Evolutionary conservation across 2,113 vertebrate species (phyloP).

Genomic region (Aphyosemion australe): DNA sequence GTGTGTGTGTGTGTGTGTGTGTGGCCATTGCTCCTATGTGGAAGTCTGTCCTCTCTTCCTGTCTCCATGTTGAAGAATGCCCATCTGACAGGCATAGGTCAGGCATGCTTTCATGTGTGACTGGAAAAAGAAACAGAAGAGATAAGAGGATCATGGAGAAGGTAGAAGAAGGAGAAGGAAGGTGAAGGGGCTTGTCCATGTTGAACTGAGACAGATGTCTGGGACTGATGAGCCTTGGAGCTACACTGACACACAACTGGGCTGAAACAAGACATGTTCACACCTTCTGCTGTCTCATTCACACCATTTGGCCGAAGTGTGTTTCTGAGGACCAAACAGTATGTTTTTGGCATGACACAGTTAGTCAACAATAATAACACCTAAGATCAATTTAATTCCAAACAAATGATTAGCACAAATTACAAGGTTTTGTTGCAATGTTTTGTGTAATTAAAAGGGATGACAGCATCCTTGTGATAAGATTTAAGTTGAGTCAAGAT

Average conservation of each 20-base stretch:
- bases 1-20: slow-evolving; percentile 30
- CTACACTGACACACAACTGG: slow-evolving; percentile 55
- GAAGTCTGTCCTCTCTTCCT: slow-evolving; percentile 23
- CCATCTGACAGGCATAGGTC: slow-evolving; percentile 70
- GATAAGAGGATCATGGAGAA: slow-evolving; percentile 38
- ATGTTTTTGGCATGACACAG: no score
- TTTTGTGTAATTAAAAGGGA: no score
- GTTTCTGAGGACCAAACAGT: slow-evolving; percentile 14
- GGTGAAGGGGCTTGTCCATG: slow-evolving; percentile 50
- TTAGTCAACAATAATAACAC: no score
- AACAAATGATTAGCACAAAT: no score
- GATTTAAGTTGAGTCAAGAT: no score
- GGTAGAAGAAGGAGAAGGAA: slow-evolving; percentile 14
- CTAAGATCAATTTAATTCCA: no score
- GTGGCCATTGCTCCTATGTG: slow-evolving; percentile 44
- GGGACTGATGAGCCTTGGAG: slow-evolving; percentile 68
- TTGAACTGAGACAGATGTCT: slow-evolving; percentile 70
- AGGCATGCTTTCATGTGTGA: slow-evolving; percentile 68
- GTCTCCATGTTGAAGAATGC: slow-evolving; percentile 60
- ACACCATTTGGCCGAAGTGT: slow-evolving; percentile 17
- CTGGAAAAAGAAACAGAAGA: slow-evolving; percentile 51
- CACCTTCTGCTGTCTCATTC: slow-evolving; percentile 34
- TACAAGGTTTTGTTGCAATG: no score
- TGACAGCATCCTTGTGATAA: no score
- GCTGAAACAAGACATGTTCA: slow-evolving; percentile 43